Evolutionary conservation across 2,888 invertebrate species (phyloP).

Genomic region (Hemicrepidius hirtus): DNA sequence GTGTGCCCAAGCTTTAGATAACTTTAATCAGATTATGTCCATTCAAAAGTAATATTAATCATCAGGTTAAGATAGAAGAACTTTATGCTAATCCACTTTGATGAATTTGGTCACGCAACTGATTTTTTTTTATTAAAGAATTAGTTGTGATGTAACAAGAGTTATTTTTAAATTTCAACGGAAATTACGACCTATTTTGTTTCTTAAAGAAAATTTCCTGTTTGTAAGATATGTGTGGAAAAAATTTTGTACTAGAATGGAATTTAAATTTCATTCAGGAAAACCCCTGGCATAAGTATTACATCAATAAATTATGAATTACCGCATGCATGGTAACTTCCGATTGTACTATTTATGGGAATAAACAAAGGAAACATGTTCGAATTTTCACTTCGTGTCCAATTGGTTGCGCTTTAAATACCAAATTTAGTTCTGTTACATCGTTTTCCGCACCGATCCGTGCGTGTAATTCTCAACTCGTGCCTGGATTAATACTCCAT

Average conservation of each 20-base stretch:
- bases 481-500: constrained; percentile 18
- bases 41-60: constrained; percentile 17
- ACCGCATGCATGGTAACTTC: too few relatives aligned
- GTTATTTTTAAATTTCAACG: background rate
- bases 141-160: background rate
- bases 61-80: constrained; percentile 8
- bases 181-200: constrained; percentile 3
- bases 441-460: constrained; percentile 18
- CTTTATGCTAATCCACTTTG: background rate
- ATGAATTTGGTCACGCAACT: constrained; percentile 10
- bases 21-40: constrained; percentile 12
- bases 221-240: background rate
- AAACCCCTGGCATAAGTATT: too few relatives aligned
- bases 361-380: background rate
- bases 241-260: too few relatives aligned
- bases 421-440: background rate
- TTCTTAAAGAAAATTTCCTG: background rate
- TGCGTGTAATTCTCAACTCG: constrained; percentile 24
- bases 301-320: too few relatives aligned
- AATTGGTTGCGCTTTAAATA: background rate
- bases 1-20: background rate
- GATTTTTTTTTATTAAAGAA: constrained; percentile 1
- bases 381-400: background rate
- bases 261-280: too few relatives aligned
- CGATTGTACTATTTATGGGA: too few relatives aligned